Base-by-base conservation (phyloP, 2,888 invertebrate species). In the Eupithecia centaureata region DNA sequence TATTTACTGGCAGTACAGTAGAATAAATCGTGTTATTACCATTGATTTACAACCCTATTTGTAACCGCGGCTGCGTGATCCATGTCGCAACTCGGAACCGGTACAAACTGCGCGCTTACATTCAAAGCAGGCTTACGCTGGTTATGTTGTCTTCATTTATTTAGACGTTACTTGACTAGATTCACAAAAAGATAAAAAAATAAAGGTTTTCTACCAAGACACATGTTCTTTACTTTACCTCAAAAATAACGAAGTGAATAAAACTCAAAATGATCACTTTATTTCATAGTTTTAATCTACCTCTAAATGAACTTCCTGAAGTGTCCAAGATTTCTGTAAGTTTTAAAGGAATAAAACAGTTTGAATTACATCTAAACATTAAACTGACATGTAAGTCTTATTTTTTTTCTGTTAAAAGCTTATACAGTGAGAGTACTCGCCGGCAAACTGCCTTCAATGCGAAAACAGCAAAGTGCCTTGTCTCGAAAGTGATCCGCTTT, bases 401-500 rank as follows among this genome's bases (percentile, higher is more conserved):
- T n/a, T 7, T 2, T n/a, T 15, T 15, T 38, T 15, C 5, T 38
- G 15, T 22, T 3, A 10, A 25, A 51, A 51, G 7, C 52, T 27
- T 25, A n/a, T n/a, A 27, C 5, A 27, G 27, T 27, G 7, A 52
- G 1, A 52, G 15, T 27, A 7, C 18, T 27, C 15, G 28, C 60
- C 18, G 22, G 33, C 22, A 51, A 57, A 42, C 61, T 47, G 68
- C 42, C n/a, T 54, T 28, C 47, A 13, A 28, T 33, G 59, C 38
- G 38, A 68, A 65, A 59, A 42, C 58, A 62, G 52, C 63, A 70
- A 76, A 78, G 75, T 73, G 72, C 72, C 72, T 63, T 63, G 72
- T 68, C 79, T 84, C 80, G 86, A 88, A 87, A 89, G 85, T 86
- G 84, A 85, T 83, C 86, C 84, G 86, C 88, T 90, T 88, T 88